These are phyloP conservation scores for Lacerta viridis DNA, from an alignment of 2,797 vertebrate species.

Conservation along the genomic window DNA sequence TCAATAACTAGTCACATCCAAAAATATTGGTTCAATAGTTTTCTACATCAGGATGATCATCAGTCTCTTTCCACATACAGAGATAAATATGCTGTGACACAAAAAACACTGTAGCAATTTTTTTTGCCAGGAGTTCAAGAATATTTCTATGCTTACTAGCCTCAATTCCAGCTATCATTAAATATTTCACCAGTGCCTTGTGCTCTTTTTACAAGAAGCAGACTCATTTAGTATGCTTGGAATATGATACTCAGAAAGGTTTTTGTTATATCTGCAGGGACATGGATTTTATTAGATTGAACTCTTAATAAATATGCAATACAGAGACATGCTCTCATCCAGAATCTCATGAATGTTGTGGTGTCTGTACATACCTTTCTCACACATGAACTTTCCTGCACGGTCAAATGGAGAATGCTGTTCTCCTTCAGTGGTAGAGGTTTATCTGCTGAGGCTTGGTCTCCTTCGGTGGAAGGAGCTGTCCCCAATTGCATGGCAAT, in stretches of 20 bases:
- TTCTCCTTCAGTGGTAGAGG: background rate
- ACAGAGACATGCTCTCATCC: background rate
- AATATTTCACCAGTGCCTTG: slow-evolving; percentile 1
- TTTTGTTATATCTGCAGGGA: background rate
- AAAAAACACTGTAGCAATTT: background rate
- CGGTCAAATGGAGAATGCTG: background rate
- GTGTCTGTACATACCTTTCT: background rate
- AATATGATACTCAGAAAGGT: background rate
- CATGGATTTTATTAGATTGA: background rate
- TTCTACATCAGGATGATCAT: background rate
- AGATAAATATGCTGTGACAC: background rate
- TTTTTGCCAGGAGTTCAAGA: slow-evolving; percentile 18
- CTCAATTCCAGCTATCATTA: background rate
- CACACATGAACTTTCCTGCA: background rate
- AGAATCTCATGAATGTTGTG: background rate
- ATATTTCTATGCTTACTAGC: slow-evolving; percentile 21
- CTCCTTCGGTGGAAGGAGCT: background rate
- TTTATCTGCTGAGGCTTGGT: background rate
- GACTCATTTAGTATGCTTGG: background rate
- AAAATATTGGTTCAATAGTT: background rate
- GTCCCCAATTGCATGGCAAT: background rate
- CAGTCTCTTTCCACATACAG: background rate
- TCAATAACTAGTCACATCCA: background rate
- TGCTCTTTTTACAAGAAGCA: background rate
- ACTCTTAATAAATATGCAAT: background rate